Evolutionary conservation across 2,888 invertebrate genomes (phyloP).

Genomic region (Trachelus iudaicus): DNA sequence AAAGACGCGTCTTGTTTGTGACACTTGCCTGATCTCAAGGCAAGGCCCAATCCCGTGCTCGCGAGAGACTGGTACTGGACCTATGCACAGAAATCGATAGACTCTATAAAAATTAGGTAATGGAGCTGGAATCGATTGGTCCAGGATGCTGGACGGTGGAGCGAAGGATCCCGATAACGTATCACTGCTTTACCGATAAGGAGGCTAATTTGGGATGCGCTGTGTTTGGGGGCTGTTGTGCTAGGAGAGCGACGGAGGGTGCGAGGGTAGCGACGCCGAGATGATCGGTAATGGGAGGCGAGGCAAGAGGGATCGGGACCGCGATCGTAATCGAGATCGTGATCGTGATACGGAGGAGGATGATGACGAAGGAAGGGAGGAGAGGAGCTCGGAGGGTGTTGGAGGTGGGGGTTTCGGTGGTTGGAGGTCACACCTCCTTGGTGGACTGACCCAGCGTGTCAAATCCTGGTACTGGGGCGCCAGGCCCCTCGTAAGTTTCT

Average conservation of each 20-base stretch:
- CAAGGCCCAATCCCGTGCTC: too few species aligned
- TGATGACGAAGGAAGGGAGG: constrained; percentile 62
- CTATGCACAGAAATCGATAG: too few species aligned
- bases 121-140: too few species aligned
- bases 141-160: too few species aligned
- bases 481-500: constrained; percentile 92
- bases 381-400: constrained; percentile 64
- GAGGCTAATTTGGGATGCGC: constrained; percentile 12
- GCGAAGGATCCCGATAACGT: not conserved
- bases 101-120: too few species aligned
- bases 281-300: constrained; percentile 63
- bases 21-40: too few species aligned
- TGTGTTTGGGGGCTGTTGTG: constrained; percentile 25
- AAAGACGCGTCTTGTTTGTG: too few species aligned
- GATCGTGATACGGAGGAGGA: constrained; percentile 61
- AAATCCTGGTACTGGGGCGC: constrained; percentile 96
- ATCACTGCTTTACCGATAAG: not conserved
- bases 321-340: constrained; percentile 54
- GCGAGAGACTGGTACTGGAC: too few species aligned
- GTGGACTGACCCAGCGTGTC: constrained; percentile 96
- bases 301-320: constrained; percentile 46
- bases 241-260: constrained; percentile 63
- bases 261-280: constrained; percentile 65
- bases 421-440: constrained; percentile 89
- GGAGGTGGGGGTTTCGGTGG: constrained; percentile 74